Evolutionary conservation across 1,140 invertebrate species (phyloP).

Genomic region (Ceratina australensis): DNA sequence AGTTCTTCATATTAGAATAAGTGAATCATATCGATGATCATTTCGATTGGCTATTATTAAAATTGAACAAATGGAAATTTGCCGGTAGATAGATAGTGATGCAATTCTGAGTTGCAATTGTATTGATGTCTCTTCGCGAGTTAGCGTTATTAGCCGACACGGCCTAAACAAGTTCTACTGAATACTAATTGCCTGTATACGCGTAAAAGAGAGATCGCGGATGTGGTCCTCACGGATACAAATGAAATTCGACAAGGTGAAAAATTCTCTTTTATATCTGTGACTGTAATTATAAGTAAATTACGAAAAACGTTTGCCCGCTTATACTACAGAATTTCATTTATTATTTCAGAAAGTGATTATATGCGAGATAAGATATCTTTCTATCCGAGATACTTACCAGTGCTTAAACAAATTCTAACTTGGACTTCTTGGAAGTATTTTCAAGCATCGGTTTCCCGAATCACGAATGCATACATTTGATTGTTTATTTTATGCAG

Average conservation of each 20-base stretch:
- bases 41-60: slow-evolving; percentile 3
- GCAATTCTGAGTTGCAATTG: slow-evolving; percentile 39
- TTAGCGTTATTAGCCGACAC: slow-evolving; percentile 45
- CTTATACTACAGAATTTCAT: too few relatives aligned
- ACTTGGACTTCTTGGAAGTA: slow-evolving; percentile 2
- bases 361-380: not conserved
- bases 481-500: not conserved
- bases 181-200: slow-evolving; percentile 49
- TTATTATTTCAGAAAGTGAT: too few relatives aligned
- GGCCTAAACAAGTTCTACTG: slow-evolving; percentile 40
- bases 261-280: too few relatives aligned
- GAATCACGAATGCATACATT: not conserved
- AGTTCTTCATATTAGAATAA: too few relatives aligned
- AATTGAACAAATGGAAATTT: not conserved
- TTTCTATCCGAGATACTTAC: not conserved
- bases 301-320: too few relatives aligned
- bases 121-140: slow-evolving; percentile 37
- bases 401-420: not conserved
- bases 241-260: too few relatives aligned
- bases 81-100: slow-evolving; percentile 25
- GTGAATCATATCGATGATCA: not conserved
- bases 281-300: too few relatives aligned
- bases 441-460: not conserved
- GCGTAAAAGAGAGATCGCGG: too few relatives aligned
- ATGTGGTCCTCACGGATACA: too few relatives aligned